Base-by-base conservation (phyloP, 2,113 vertebrate species). In the Hippocampus comes region DNA sequence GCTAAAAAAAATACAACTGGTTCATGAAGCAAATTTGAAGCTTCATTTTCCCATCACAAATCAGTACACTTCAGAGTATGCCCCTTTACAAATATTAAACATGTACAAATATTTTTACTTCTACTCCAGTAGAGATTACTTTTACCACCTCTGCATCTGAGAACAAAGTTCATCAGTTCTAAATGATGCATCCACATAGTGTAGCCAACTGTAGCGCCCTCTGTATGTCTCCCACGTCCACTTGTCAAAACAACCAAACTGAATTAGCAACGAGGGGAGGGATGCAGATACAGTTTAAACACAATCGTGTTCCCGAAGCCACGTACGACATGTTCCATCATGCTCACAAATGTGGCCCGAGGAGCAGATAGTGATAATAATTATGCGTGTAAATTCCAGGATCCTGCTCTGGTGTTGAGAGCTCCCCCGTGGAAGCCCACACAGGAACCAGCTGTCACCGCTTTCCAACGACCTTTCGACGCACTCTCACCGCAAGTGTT, bases 231-330 rank as follows among this genome's bases (percentile, higher is more conserved):
- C 87, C 85, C 86, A 89, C 78, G 67, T 74, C 17, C 59, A 65
- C 81, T 49, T 84, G 82, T 87, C 81, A 84, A 90, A 88, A 85
- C 85, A 86, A 89, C 83, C 86, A 90, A 87, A 89, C 87, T 73
- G 69, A 89, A 89, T 88, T 89, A 89, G 66, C 25, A 55, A 59
- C 71, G 83, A 87, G 76, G 75, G 82, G 80, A 87, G 75, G 79
- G 83, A 81, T 72, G 78, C 81, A 73, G 82, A 71, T 81, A 80
- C 78, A 71, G 63, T 23, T 78, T 38, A 15, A 73, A 78, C 78
- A 74, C 65, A 79, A 81, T 77, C 73, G 64, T 80, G 65, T 81
- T 84, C 78, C 67, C 55, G 51, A 89, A 89, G 75, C 80, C 81
- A 68, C 78, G 86, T 67, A 74, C 74, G 78, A 76, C 67, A 79